phyloP scores from a whole-genome alignment of 1,140 invertebrate genomes.

The Heliconius hermathena region DNA sequence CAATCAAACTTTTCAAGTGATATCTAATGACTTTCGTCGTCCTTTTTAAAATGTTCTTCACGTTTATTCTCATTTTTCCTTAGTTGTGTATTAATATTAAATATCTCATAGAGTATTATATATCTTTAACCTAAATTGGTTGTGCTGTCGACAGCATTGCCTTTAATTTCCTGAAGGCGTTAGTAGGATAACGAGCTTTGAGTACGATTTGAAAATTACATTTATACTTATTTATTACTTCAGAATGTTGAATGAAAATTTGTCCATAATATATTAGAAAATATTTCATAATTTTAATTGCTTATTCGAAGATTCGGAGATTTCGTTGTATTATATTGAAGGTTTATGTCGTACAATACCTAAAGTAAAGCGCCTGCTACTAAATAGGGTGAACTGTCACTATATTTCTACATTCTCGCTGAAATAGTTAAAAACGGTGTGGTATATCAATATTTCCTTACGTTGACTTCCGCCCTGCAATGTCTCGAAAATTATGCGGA shows the following conservation, averaged over 20 bases:
- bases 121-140: neutral
- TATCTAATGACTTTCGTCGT: neutral
- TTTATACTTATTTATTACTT: no score
- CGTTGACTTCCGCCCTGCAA: no score
- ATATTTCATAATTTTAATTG: no score
- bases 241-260: no score
- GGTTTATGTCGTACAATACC: neutral
- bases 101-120: neutral
- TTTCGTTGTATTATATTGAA: no score
- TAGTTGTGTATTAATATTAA: neutral
- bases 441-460: no score
- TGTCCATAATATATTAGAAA: no score
- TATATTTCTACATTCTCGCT: neutral
- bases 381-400: no score
- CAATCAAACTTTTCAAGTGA: neutral
- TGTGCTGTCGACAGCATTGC: neutral
- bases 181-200: neutral
- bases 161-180: slow-evolving; percentile 4
- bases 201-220: neutral
- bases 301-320: no score
- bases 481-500: no score
- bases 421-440: no score
- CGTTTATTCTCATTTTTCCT: neutral
- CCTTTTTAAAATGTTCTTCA: neutral
- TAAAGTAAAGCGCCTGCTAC: neutral